Base-by-base conservation (phyloP, 2,113 vertebrate genomes). In the Pteruthius melanotis region DNA sequence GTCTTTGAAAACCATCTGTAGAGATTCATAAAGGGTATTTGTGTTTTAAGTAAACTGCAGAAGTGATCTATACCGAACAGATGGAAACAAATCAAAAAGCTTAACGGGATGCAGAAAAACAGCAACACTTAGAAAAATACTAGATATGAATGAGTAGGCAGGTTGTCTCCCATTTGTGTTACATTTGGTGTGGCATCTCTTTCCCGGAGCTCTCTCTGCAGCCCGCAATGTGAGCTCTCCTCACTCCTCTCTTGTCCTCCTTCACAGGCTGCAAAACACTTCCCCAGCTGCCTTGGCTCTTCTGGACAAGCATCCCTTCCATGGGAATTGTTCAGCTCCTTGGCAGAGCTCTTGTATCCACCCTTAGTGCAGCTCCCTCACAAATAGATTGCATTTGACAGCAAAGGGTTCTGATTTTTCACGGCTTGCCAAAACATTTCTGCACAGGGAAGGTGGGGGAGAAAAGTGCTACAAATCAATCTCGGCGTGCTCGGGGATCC, bases 61-160 rank as follows among this genome's bases (percentile, higher is more conserved):
- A 97, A 97, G 94, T 87, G 96, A 97, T 97, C 96, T 96, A 93
- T 95, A 90, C 91, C 1, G 94, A 97, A 91, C 96, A 97, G 97
- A 97, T 97, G 96, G 97, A 95, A 96, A 97, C 91, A 97, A 97
- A 97, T 97, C 94, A 97, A 97, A 97, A 97, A 96, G 94, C 96
- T 97, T 97, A 97, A 94, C 80, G 23, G 95, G 94, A 96, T 95
- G 91, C 91, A 93, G 94, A 87, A 90, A 94, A 96, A 74, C 92
- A 96, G 96, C 92, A 96, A 96, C 94, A 84, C 89, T 96, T 93
- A 57, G 89, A 80, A 80, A 96, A 94, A 82, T 53, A 49, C 93
- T 94, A 80, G 94, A 60, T 91, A 54, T n/a, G 93, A 86, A 80
- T 27, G 81, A 93, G 94, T 19, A 93, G 96, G 87, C 83, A 96